Evolutionary conservation across 1,140 invertebrate species (phyloP).

Genomic region (Bilobella aurantiaca): DNA sequence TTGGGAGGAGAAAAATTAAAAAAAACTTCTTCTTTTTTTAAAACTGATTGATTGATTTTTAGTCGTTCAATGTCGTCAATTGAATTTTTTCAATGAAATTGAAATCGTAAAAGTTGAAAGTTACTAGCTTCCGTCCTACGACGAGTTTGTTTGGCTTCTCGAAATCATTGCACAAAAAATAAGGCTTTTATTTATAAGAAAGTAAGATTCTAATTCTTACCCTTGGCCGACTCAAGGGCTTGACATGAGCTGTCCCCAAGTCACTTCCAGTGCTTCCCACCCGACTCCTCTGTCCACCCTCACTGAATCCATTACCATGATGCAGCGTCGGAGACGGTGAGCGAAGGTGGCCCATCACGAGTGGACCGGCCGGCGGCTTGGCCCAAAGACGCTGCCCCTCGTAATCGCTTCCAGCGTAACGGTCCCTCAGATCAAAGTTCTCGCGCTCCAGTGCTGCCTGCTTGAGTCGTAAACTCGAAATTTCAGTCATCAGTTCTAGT

Average conservation of each 20-base stretch:
- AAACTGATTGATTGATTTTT: no score
- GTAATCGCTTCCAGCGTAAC: constrained; percentile 25
- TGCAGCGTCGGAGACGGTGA: not conserved
- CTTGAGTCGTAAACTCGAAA: constrained; percentile 77
- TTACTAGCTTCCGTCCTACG: no score
- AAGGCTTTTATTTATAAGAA: no score
- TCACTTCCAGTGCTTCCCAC: not conserved
- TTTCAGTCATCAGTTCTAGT: constrained; percentile 75
- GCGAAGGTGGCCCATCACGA: not conserved
- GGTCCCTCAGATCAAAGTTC: constrained; percentile 57
- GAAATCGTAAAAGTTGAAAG: no score
- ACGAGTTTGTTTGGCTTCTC: no score
- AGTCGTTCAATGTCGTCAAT: no score
- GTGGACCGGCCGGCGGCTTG: constrained; percentile 41
- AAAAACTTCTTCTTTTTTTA: no score
- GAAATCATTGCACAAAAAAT: no score
- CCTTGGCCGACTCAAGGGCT: not conserved
- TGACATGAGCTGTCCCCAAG: not conserved
- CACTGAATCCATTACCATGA: not conserved
- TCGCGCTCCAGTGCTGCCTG: constrained; percentile 72
- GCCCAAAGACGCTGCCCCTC: constrained; percentile 37
- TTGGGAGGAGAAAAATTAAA: not conserved
- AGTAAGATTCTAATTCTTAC: not conserved
- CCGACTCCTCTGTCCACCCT: not conserved
- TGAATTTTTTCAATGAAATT: no score